These are phyloP conservation scores for Synergus itoensis DNA, from an alignment of 2,888 invertebrate genomes.

Conservation along the genomic window DNA sequence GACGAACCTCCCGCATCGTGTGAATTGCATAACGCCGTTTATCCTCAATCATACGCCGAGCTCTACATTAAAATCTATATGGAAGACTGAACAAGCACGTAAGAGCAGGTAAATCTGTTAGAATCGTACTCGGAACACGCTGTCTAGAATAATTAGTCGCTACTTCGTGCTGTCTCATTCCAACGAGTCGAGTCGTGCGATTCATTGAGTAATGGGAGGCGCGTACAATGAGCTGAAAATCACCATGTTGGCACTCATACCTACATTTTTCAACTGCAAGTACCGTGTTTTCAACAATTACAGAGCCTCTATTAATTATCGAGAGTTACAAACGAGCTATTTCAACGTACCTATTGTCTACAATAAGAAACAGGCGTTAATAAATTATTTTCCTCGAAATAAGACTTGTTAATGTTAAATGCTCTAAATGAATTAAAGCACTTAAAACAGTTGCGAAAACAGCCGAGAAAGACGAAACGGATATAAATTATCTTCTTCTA, in stretches of 20 bases:
- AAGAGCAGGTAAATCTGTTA: slow-evolving; percentile 34
- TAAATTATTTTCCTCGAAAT: slow-evolving; percentile 23
- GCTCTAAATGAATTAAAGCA: background rate
- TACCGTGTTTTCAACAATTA: slow-evolving; percentile 26
- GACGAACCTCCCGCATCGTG: slow-evolving; percentile 58
- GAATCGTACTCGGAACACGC: slow-evolving; percentile 12
- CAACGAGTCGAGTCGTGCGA: slow-evolving; percentile 45
- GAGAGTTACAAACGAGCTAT: slow-evolving; percentile 17
- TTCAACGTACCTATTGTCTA: slow-evolving; percentile 28
- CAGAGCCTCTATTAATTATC: slow-evolving; percentile 23
- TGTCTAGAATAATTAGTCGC: slow-evolving; percentile 50
- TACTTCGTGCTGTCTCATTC: slow-evolving; percentile 42
- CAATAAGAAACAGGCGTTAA: slow-evolving; percentile 26
- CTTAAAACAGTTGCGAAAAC: background rate
- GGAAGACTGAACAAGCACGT: slow-evolving; percentile 31
- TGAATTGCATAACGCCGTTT: slow-evolving; percentile 58
- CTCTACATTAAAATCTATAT: slow-evolving; percentile 49
- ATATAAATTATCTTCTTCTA: background rate
- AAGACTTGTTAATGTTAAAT: slow-evolving; percentile 1
- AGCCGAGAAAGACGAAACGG: background rate
- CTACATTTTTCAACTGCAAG: slow-evolving; percentile 24
- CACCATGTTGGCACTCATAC: slow-evolving; percentile 17
- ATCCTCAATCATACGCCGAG: slow-evolving; percentile 58
- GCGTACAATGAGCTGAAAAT: slow-evolving; percentile 21
- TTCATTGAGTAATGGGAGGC: slow-evolving; percentile 51